phyloP scores from a whole-genome alignment of 1,140 invertebrate genomes.

The Glossosoma conforme region DNA sequence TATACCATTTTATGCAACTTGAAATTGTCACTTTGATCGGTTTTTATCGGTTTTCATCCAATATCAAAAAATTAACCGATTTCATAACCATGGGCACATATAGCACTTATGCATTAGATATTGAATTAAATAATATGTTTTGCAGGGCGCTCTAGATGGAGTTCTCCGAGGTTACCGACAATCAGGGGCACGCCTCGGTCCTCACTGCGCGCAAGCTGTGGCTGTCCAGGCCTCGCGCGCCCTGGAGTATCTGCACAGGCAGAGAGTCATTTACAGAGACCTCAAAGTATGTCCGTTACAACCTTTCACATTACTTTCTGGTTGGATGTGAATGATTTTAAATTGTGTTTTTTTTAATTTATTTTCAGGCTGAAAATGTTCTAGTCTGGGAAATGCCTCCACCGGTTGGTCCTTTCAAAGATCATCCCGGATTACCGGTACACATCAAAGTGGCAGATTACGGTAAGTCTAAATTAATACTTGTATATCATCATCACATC shows the following conservation, averaged over 20 bases:
- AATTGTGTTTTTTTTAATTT: conserved; percentile 6
- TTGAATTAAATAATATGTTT: too few species aligned
- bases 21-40: too few species aligned
- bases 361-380: conserved; percentile 83
- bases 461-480: conserved; percentile 55
- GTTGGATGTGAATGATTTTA: not conserved
- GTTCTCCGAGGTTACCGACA: conserved; percentile 77
- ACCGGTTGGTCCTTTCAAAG: conserved; percentile 37
- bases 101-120: too few species aligned
- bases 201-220: conserved; percentile 77
- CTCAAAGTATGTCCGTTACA: conserved; percentile 60
- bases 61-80: too few species aligned
- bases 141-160: conserved; percentile 77
- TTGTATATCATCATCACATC: not conserved
- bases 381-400: conserved; percentile 89
- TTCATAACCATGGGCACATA: too few species aligned
- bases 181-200: conserved; percentile 74
- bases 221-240: conserved; percentile 90
- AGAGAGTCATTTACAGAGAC: conserved; percentile 93
- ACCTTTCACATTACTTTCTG: too few species aligned
- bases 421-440: conserved; percentile 60
- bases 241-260: conserved; percentile 91
- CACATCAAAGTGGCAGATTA: conserved; percentile 95
- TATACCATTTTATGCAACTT: too few species aligned
- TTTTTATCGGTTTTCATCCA: too few species aligned